Percentiles rank a stretch among this genome's conserved stretches.
Evolutionary conservation across 2,888 invertebrate genomes (phyloP).

Genomic region (Sarcophaga rosellei): DNA sequence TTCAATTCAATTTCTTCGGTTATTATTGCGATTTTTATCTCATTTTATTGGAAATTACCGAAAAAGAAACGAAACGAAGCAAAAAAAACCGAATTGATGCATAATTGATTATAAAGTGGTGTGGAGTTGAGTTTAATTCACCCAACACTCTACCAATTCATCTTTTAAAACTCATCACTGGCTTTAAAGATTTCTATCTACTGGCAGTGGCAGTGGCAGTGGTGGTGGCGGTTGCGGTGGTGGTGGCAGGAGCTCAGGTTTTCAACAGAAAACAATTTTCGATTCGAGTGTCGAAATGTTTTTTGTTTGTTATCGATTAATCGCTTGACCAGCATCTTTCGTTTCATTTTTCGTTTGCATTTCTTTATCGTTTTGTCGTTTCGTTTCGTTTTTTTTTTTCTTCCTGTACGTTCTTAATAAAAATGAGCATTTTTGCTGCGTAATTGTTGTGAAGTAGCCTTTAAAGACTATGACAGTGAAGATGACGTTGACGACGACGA

Average conservation of each 20-base stretch:
- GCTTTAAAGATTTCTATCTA: not conserved
- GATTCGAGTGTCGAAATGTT: constrained; percentile 52
- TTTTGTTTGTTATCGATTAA: constrained; percentile 67
- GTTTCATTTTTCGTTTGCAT: constrained; percentile 12
- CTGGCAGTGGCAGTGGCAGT: constrained; percentile 31
- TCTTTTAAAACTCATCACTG: constrained; percentile 13
- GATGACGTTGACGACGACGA: constrained; percentile 44
- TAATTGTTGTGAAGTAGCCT: constrained; percentile 63
- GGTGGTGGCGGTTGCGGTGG: not conserved
- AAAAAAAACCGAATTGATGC: constrained; percentile 59
- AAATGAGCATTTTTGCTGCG: constrained; percentile 54
- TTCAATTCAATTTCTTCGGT: not conserved
- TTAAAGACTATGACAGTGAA: constrained; percentile 40
- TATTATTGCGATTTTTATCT: constrained; percentile 65
- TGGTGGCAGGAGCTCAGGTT: constrained; percentile 45
- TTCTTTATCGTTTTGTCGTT: not conserved
- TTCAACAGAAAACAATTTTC: constrained; percentile 54
- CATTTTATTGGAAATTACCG: constrained; percentile 62
- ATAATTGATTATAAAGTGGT: constrained; percentile 66
- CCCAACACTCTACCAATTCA: not conserved
- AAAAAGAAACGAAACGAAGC: not conserved
- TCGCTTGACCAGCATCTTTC: constrained; percentile 64
- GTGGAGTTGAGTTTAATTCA: constrained; percentile 2
- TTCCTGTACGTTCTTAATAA: constrained; percentile 43
- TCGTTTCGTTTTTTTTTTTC: not conserved